phyloP scores from a whole-genome alignment of 2,113 vertebrate genomes.

The Canis aureus region DNA sequence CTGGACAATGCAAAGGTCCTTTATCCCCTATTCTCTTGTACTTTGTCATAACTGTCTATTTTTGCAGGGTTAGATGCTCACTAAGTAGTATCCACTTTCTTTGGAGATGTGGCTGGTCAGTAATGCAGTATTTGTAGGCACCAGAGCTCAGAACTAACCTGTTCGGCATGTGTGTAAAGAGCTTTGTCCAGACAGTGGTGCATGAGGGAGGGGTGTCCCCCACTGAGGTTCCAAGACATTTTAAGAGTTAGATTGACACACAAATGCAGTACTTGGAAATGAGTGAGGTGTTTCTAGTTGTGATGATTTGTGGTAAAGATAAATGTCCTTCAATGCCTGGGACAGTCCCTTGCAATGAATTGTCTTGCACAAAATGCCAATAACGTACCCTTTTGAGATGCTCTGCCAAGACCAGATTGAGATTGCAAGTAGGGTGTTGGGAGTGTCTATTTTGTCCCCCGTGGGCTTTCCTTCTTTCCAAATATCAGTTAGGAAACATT shows the following conservation, averaged over 20 bases:
- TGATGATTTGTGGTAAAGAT: neutral
- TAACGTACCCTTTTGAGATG: neutral
- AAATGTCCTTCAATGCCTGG: neutral
- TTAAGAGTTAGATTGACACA: neutral
- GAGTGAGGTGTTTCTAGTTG: neutral
- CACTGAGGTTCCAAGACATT: neutral
- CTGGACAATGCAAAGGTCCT: neutral
- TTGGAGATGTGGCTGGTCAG: neutral
- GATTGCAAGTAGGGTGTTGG: neutral
- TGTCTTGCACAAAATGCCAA: neutral
- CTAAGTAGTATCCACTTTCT: neutral
- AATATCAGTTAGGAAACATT: neutral
- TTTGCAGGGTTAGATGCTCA: neutral
- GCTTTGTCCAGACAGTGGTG: neutral
- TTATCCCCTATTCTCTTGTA: neutral
- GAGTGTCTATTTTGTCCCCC: neutral
- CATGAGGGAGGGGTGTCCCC: fast-evolving
- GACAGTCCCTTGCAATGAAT: neutral
- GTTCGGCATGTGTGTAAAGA: neutral
- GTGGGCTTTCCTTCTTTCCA: neutral
- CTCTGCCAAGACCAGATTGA: neutral
- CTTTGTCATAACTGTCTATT: neutral
- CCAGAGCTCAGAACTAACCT: neutral
- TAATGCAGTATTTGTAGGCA: neutral
- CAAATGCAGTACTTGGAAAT: neutral